Evolutionary conservation across 2,888 invertebrate genomes (phyloP), one percentile per base, ranked within the genome.

Genomic region (Adineta ricciae): DNA sequence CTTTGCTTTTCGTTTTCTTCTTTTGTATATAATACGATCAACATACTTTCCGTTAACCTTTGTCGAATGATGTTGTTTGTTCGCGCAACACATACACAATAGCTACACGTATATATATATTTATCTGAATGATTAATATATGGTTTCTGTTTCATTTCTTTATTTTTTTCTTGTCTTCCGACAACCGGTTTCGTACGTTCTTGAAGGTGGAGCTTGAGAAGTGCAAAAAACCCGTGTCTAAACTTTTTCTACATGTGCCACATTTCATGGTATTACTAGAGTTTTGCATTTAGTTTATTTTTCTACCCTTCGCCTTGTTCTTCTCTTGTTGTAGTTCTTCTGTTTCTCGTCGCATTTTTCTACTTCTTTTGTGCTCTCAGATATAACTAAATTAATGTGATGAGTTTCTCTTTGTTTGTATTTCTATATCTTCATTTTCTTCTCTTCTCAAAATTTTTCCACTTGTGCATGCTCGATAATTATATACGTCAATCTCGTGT

Each of bases 241-340:
- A 64, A 27, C n/a, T 56, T 64, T 52, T 52, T 64, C 64, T 64
- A 64, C 24, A 50, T 19, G 32, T 32, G 64, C 64, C 64, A 64
- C 64, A 32, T 64, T 32, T 27, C 27, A 64, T 64, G 64, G 64
- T 64, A 64, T 64, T 64, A 19, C 19, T 64, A 16, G 64, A 64
- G 64, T 64, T 64, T 64, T 64, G 64, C 64, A 64, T 64, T 64
- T 64, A 64, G 64, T 64, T 64, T 32, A 32, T 64, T 64, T 27
- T 64, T 9, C 0, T 54, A 7, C 1, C 16, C 27, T 24, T 56
- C 27, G 27, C 16, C 50, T 50, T 50, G 16, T 50, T 50, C 50
- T 50, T 50, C 50, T 32, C 27, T 32, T 64, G 32, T 64, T 64
- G 27, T 64, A 64, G 27, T 27, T 14, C 27, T 64, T 64, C 5